phyloP scores from a whole-genome alignment of 2,797 vertebrate species.

The Gouania willdenowi region DNA sequence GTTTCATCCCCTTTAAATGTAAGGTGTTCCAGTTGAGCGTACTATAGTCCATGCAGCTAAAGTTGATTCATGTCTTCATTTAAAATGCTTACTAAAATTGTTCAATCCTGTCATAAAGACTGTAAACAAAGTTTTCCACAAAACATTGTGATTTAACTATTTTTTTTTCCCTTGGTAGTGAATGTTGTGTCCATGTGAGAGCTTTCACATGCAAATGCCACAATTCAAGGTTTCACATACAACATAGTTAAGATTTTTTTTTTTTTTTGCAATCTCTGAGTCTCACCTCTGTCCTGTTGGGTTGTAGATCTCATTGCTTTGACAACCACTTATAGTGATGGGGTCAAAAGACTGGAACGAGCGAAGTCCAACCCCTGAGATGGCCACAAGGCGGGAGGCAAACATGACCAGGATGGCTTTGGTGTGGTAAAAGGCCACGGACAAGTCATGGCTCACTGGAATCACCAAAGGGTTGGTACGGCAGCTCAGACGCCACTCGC shows the following conservation, averaged over 20 bases:
- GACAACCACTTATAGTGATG: constrained; percentile 94
- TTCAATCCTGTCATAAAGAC: no score
- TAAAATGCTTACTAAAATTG: no score
- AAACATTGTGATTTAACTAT: no score
- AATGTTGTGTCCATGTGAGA: background rate
- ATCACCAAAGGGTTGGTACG: constrained; percentile 96
- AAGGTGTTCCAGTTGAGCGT: no score
- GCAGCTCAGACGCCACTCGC: constrained; percentile 94
- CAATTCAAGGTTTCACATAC: no score
- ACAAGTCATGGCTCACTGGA: constrained; percentile 96
- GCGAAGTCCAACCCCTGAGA: constrained; percentile 95
- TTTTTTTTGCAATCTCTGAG: background rate
- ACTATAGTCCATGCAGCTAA: no score
- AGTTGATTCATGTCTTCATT: no score
- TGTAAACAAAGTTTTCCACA: no score
- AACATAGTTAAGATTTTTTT: no score
- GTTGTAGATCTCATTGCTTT: constrained; percentile 97
- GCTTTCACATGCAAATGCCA: background rate
- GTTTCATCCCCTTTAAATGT: no score
- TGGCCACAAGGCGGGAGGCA: constrained; percentile 86
- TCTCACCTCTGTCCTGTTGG: constrained; percentile 92
- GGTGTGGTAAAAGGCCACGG: constrained; percentile 94
- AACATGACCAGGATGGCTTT: constrained; percentile 91
- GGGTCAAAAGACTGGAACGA: constrained; percentile 99
- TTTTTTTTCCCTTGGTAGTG: no score